Evolutionary conservation across 2,797 vertebrate genomes (phyloP), one percentile per base, ranked within the genome.

Genomic region (Sebastes hopkinsi): DNA sequence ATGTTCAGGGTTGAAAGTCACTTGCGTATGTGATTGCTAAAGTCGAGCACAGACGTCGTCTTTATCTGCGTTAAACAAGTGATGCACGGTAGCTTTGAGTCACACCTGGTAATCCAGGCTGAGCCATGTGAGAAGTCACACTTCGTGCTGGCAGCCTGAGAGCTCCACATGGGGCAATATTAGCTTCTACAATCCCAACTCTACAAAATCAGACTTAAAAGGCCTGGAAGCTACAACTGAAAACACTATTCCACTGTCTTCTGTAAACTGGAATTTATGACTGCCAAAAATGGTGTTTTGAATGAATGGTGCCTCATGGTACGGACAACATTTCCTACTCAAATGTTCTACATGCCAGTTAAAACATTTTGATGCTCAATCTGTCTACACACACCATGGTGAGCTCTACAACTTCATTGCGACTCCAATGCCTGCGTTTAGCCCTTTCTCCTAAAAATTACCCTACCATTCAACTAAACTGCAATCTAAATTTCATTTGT

Each of bases 81-180:
- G 60, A 82, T 67, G 73, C 66, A n/a, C 55, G 1, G 16, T 16
- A 34, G 46, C 62, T 71, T 32, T 65, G 78, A 85, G 79, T 81
- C 77, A 67, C 79, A 88, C 66, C 73, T 86, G 75, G 22, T 72
- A 38, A 74, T 79, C 64, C 8, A 23, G 56, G 52, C 62, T 67
- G 69, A 29, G 59, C 55, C 50, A 20, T 68, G 77, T 4, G 72
- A 77, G 67, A 62, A 82, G 62, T 79, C 61, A 52, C 82, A 70
- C 75, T 74, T 67, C 7, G 25, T 58, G 79, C 55, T 18, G 46
- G 52, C 72, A 77, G 86, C 58, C 75, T 22, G 64, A 76, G 70
- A 73, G 69, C 85, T 84, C 82, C 82, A 81, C 79, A 85, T 85
- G 80, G 72, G 67, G 75, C 67, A 79, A 76, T 25, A 72, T 30